phyloP scores from a whole-genome alignment of 2,113 vertebrate species.

The Trachemys scripta region DNA sequence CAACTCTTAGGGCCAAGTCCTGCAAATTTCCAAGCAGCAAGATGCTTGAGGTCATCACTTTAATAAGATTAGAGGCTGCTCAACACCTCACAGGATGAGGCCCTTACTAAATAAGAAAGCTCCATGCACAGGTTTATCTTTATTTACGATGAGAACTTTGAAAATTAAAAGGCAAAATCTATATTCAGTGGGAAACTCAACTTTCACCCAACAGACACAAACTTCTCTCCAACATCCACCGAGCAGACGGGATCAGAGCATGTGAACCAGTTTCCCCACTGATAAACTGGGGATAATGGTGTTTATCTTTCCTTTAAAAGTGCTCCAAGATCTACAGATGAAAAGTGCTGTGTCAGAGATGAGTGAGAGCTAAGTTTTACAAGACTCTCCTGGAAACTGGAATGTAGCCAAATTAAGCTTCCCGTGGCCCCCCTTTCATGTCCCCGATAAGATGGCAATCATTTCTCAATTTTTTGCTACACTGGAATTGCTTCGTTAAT shows the following conservation, averaged over 20 bases:
- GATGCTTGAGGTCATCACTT: background rate
- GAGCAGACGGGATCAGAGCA: no score
- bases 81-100: background rate
- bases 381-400: background rate
- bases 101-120: background rate
- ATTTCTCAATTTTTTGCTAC: fast-evolving
- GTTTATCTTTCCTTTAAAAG: background rate
- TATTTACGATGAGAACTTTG: background rate
- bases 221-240: background rate
- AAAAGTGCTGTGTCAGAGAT: fast-evolving
- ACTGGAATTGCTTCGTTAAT: fast-evolving
- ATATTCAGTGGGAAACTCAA: background rate
- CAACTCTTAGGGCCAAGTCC: background rate
- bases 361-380: background rate
- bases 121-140: background rate
- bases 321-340: no score
- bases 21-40: background rate
- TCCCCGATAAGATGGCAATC: fast-evolving
- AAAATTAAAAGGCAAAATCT: background rate
- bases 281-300: fast-evolving
- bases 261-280: fast-evolving
- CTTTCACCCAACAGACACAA: background rate
- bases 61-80: background rate
- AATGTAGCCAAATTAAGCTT: background rate
- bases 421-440: background rate